Evolutionary conservation across 2,888 invertebrate genomes (phyloP).

Genomic region (Drosophila aldrichi): DNA sequence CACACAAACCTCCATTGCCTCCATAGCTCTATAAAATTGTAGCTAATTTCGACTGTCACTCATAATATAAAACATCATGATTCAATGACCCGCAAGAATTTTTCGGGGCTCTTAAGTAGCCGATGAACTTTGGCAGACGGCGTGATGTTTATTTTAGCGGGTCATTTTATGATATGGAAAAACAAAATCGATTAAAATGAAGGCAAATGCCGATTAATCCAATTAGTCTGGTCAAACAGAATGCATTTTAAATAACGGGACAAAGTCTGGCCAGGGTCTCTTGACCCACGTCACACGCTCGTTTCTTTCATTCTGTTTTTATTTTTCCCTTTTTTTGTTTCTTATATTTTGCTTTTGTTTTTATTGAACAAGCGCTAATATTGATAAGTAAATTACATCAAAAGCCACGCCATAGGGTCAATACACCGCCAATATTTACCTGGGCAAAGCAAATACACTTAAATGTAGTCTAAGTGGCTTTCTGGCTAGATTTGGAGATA

Average conservation of each 20-base stretch:
- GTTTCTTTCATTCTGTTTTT: too few relatives aligned
- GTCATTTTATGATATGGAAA: slow-evolving; percentile 2
- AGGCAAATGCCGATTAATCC: slow-evolving; percentile 23
- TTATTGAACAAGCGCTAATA: background rate
- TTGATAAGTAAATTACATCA: slow-evolving; percentile 4
- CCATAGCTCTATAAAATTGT: too few relatives aligned
- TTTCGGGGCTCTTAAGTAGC: slow-evolving; percentile 3
- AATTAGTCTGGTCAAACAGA: slow-evolving; percentile 20
- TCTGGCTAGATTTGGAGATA: slow-evolving; percentile 5
- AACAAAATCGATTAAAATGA: slow-evolving; percentile 15
- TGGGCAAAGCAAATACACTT: background rate
- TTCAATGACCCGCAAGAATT: background rate
- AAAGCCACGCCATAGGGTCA: background rate
- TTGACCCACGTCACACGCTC: background rate
- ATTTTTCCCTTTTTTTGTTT: too few relatives aligned
- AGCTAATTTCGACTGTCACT: background rate
- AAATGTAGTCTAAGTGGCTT: background rate
- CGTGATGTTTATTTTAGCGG: background rate
- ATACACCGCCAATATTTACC: background rate
- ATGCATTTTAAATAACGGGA: background rate
- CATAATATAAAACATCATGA: background rate
- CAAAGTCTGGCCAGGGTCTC: background rate
- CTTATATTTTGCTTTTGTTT: background rate
- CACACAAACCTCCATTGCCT: too few relatives aligned
- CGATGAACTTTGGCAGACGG: background rate